Percentiles rank a stretch among this genome's conserved stretches.
phyloP scores from a whole-genome alignment of 2,113 vertebrate genomes.

The Semnornis frantzii region DNA sequence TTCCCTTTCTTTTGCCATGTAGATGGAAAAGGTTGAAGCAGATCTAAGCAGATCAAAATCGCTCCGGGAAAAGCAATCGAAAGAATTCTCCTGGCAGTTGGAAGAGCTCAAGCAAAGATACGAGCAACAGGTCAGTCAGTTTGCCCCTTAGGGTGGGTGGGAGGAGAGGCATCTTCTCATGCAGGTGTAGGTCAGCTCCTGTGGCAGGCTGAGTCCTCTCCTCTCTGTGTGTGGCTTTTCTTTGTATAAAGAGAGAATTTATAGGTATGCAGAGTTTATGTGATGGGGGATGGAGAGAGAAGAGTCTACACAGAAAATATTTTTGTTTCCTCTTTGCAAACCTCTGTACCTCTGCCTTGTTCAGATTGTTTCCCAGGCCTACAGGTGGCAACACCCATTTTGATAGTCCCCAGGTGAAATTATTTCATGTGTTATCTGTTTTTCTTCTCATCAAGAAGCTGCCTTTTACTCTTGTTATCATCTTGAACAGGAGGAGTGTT shows the following conservation, averaged over 20 bases:
- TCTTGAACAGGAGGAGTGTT: not conserved
- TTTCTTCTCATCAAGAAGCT: not conserved
- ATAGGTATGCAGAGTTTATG: not conserved
- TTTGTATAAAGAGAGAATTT: not conserved
- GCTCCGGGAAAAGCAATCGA: slow-evolving; percentile 88
- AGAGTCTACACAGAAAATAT: not conserved
- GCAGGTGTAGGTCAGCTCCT: not conserved
- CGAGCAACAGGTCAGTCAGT: slow-evolving; percentile 90
- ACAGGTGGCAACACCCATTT: slow-evolving; percentile 55
- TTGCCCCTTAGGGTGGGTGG: not conserved
- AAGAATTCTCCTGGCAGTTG: slow-evolving; percentile 87
- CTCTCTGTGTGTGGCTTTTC: not conserved
- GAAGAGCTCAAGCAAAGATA: slow-evolving; percentile 83
- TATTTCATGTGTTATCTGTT: not conserved
- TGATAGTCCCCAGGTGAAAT: not conserved
- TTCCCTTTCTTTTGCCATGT: slow-evolving; percentile 75
- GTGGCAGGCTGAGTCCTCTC: not conserved
- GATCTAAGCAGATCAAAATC: slow-evolving; percentile 88
- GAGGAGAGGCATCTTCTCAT: not conserved
- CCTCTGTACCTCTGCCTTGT: not conserved
- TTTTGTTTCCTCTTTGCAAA: not conserved
- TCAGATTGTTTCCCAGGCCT: slow-evolving; percentile 6
- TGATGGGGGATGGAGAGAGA: not conserved
- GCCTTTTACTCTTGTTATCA: not conserved
- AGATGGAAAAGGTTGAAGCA: slow-evolving; percentile 93